Evolutionary conservation across 2,113 vertebrate species (phyloP), one percentile per base, ranked within the genome.

Genomic region (Syngnathus typhle): DNA sequence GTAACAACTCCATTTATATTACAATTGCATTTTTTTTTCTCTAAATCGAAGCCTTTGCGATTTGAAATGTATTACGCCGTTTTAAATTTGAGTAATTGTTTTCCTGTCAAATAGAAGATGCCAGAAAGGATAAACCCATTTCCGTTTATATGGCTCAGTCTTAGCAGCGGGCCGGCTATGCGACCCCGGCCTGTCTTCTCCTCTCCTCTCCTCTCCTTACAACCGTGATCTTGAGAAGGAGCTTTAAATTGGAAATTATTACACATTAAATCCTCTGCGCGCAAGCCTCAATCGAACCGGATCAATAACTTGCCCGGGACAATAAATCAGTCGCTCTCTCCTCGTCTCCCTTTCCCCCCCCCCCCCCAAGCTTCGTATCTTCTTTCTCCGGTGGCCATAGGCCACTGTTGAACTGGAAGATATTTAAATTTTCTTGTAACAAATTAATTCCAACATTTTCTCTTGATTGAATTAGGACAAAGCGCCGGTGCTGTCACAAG

Each of bases 361-460:
- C 49, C 19, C 6, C 16, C 49, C 43, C 5, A 2, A 15, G 27
- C 13, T 7, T 4, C 13, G 32, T 60, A n/a, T 60, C 73, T 3
- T 65, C 72, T 80, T 76, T 82, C 79, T 71, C 75, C 88, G 93
- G 92, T 91, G 91, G 94, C 94, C 92, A 89, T 91, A 93, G 93
- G 96, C 94, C 94, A 93, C 93, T 92, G 94, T 93, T 95, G 93
- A 43, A 75, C 93, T 94, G 85, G 94, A 95, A 96, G 95, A 97
- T 98, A 99, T 99, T 98, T 98, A 99, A 95, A 99, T 99, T 95
- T 96, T 95, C 96, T 98, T 96, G 96, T 98, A 98, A 98, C 97
- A 98, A 99, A 99, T 99, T 98, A 99, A 99, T 99, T 99, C 96
- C 94, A 98, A 95, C 97, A 95, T 98, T 98, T 98, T 95, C 93